Percentiles rank a stretch among this genome's conserved stretches.
These are phyloP conservation scores for Sebastiscus tertius DNA, from an alignment of 2,797 vertebrate genomes.

Conservation along the genomic window DNA sequence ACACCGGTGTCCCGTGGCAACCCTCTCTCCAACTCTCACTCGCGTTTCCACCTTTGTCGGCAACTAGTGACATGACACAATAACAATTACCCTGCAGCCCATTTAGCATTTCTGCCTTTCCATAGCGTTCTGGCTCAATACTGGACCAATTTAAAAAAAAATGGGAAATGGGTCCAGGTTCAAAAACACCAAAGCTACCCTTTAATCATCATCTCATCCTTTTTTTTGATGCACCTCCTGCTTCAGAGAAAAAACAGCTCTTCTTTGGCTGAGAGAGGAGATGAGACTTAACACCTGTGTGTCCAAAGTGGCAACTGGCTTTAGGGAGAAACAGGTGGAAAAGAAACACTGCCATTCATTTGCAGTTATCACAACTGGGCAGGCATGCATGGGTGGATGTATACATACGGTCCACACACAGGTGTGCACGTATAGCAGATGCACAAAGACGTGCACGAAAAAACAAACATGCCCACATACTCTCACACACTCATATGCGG, in stretches of 20 bases:
- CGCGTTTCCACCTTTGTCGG: not conserved
- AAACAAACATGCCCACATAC: not conserved
- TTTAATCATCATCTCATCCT: not conserved
- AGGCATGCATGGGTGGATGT: conserved; percentile 14
- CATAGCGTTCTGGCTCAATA: not conserved
- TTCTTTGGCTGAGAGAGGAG: conserved; percentile 7
- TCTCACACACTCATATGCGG: not conserved
- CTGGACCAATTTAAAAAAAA: not conserved
- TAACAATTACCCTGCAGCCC: not conserved
- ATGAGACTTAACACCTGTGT: conserved; percentile 24
- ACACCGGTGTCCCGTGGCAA: not conserved
- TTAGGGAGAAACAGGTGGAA: conserved; percentile 42
- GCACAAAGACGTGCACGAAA: not conserved
- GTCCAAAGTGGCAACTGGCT: conserved; percentile 25
- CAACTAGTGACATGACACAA: not conserved
- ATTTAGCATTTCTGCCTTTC: not conserved
- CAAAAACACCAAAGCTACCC: not conserved
- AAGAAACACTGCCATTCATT: conserved; percentile 29
- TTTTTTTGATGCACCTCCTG: not conserved
- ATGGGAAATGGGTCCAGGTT: not conserved
- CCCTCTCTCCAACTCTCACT: not conserved
- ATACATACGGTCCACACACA: not conserved
- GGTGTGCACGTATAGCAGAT: not conserved
- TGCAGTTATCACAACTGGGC: conserved; percentile 51
- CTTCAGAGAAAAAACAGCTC: conserved; percentile 11